Evolutionary conservation across 92 coral and sea anemone genomes (phyloP), one percentile per base, ranked within the genome.

Genomic region (Porites cylindrica): DNA sequence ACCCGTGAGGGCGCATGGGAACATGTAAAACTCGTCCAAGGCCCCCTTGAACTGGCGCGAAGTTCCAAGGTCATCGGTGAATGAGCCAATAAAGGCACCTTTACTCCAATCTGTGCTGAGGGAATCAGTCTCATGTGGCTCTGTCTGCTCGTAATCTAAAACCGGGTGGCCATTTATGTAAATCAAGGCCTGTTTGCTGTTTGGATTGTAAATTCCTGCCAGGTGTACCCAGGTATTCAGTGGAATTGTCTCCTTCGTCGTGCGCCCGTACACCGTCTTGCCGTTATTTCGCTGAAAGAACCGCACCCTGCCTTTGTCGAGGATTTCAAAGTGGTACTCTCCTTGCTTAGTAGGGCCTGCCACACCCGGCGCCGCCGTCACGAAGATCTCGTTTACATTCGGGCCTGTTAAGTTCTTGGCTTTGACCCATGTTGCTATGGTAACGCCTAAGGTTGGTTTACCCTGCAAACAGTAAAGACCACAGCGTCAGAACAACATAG

Each of bases 21-120:
- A 95, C 61, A 95, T 93, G 50, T 95, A 95, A 88, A 95, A 95
- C 90, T 95, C 98, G 73, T 95, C 98, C 84, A 95, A 77, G 20
- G 96, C 93, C 66, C 98, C 98, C 80, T 90, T 87, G 65, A 95
- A 79, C 75, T 95, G 93, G 12, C 94, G 86, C 24, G 81, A 76
- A 10, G 88, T 68, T n/a, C 91, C 84, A 73, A 90, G 82, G 59
- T 89, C 82, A 53, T 83, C 88, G 65, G 73, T 85, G 66, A 90
- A 92, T 32, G 91, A 62, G 32, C 98, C 98, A n/a, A 95, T 93
- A 26, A 88, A 94, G 8, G 89, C 98, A 56, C 77, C 92, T 66
- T 91, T 82, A 79, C 88, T 82, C 98, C 98, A 95, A 82, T 95
- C 98, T 1, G 96, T 93, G 82, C 90, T 91, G 12, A 95, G 85